A percentile compares a stretch with the other conserved stretches of the same genome.
phyloP scores from a whole-genome alignment of 2,888 invertebrate genomes.

The Synanthedon formicaeformis region DNA sequence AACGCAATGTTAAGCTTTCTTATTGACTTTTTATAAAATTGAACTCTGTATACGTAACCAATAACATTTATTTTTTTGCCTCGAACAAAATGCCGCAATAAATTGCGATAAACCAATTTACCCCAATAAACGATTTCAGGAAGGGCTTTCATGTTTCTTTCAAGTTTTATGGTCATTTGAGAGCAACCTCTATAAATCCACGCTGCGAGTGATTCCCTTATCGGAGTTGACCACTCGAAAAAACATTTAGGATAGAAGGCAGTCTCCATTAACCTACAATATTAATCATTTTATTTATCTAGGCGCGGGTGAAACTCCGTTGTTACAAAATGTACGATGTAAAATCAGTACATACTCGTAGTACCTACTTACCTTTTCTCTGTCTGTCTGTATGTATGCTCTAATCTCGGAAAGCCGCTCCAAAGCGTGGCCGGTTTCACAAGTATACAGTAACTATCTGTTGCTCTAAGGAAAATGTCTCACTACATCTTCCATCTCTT shows the following conservation, averaged over 20 bases:
- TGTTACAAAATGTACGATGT: no score
- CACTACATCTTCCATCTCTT: no score
- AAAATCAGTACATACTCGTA: no score
- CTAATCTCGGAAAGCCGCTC: no score
- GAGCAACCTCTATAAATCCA: slow-evolving; percentile 20
- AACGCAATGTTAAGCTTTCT: no score
- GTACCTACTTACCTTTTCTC: no score
- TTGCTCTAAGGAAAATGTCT: no score
- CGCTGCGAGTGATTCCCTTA: slow-evolving; percentile 14
- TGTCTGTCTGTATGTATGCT: no score
- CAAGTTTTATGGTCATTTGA: slow-evolving; percentile 22
- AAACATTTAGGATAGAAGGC: background rate
- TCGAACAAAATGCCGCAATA: slow-evolving; percentile 9
- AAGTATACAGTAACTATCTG: no score
- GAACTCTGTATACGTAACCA: background rate
- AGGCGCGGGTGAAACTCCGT: background rate
- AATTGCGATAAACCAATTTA: slow-evolving; percentile 17
- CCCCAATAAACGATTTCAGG: slow-evolving; percentile 19
- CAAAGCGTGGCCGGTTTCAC: no score
- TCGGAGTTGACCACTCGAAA: slow-evolving; percentile 5
- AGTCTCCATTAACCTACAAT: slow-evolving; percentile 1
- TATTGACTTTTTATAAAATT: background rate
- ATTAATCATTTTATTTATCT: background rate
- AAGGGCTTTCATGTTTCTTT: slow-evolving; percentile 15
- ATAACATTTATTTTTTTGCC: background rate